Evolutionary conservation across 2,888 invertebrate genomes (phyloP).

Genomic region (Heterodera filipjevi): DNA sequence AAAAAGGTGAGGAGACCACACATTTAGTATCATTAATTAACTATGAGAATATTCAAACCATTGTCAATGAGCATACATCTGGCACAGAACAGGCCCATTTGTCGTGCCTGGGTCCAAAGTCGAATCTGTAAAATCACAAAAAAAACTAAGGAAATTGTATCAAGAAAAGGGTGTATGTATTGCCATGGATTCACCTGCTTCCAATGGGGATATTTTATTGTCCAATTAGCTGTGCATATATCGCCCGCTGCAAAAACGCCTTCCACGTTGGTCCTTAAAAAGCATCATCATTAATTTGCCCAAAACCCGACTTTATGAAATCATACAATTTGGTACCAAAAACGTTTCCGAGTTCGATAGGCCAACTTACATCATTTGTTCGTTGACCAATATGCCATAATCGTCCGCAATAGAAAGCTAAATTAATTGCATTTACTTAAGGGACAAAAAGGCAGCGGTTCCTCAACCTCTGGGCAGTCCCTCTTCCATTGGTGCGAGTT

Average conservation of each 20-base stretch:
- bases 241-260: constrained; percentile 94
- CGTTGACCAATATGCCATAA: constrained; percentile 84
- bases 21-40: background rate
- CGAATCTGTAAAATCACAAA: constrained; percentile 74
- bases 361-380: constrained; percentile 75
- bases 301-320: too few relatives aligned
- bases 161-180: too few relatives aligned
- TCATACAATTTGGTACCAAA: background rate
- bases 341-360: too few relatives aligned
- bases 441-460: too few relatives aligned
- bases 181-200: constrained; percentile 52
- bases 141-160: background rate
- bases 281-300: too few relatives aligned
- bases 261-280: constrained; percentile 74
- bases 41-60: background rate
- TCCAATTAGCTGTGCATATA: constrained; percentile 84
- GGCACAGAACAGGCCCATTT: constrained; percentile 93
- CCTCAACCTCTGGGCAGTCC: constrained; percentile 39
- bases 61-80: constrained; percentile 77
- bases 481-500: constrained; percentile 53
- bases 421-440: background rate
- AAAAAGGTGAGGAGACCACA: too few relatives aligned
- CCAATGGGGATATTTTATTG: constrained; percentile 71
- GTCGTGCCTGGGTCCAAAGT: constrained; percentile 95
- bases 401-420: constrained; percentile 70